Percentiles rank a stretch among this genome's conserved stretches.
Evolutionary conservation across 2,888 invertebrate species (phyloP).

Genomic region (Ennomos quercinarius): DNA sequence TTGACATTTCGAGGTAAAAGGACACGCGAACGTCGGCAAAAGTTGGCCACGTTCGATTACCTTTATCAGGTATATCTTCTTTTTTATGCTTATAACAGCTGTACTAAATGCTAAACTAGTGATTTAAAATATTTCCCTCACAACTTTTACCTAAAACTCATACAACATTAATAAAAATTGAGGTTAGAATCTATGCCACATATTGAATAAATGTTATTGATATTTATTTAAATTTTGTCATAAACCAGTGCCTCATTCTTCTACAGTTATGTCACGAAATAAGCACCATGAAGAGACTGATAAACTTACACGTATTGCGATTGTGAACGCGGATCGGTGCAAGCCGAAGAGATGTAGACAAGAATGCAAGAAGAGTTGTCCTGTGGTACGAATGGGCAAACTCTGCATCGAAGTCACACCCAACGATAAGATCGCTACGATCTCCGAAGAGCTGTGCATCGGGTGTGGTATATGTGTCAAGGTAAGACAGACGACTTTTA

Average conservation of each 20-base stretch:
- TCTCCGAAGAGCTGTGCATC: conserved; percentile 99
- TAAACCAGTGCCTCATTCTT: conserved; percentile 45
- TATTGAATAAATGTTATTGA: conserved; percentile 51
- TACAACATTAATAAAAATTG: conserved; percentile 55
- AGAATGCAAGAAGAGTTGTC: conserved; percentile 99
- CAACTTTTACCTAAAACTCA: conserved; percentile 35
- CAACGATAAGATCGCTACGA: conserved; percentile 97
- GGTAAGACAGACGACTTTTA: conserved; percentile 80
- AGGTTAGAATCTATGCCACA: conserved; percentile 80
- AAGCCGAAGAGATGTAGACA: conserved; percentile 99
- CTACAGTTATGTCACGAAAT: conserved; percentile 83
- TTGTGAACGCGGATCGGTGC: conserved; percentile 98
- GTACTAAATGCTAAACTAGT: conserved; percentile 22
- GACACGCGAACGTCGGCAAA: conserved; percentile 83
- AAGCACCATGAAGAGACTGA: conserved; percentile 93
- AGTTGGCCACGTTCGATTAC: conserved; percentile 74
- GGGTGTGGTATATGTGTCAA: conserved; percentile 99
- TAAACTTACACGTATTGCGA: conserved; percentile 98
- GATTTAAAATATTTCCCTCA: conserved; percentile 27
- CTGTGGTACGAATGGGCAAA: conserved; percentile 99
- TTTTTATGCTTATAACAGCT: conserved; percentile 28
- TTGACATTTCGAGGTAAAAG: conserved; percentile 77
- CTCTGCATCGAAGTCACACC: conserved; percentile 99
- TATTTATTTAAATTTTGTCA: conserved; percentile 17
- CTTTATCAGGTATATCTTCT: conserved; percentile 69